These are phyloP conservation scores for Apostichopus californicus DNA, from an alignment of 35 echinoderm and acorn worm genomes.

Conservation along the genomic window DNA sequence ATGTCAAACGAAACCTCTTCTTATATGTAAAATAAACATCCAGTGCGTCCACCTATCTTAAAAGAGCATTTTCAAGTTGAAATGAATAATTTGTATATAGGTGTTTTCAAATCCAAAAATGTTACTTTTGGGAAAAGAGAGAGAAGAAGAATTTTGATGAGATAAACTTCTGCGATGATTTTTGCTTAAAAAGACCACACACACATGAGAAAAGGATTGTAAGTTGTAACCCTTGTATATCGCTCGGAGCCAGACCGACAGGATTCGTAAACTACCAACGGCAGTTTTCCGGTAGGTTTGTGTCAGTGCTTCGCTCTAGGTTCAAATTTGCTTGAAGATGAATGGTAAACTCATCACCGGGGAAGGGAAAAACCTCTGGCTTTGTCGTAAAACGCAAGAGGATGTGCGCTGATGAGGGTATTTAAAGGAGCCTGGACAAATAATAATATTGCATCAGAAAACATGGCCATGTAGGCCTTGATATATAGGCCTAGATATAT, in stretches of 20 bases:
- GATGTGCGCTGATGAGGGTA: too few species aligned
- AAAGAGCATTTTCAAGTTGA: too few species aligned
- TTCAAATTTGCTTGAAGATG: neutral
- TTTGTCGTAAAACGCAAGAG: neutral
- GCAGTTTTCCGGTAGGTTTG: neutral
- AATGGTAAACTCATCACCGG: neutral
- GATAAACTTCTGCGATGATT: neutral
- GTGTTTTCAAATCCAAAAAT: too few species aligned
- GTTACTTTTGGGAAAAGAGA: neutral
- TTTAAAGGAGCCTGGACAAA: too few species aligned
- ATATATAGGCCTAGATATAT: too few species aligned
- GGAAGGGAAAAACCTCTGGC: neutral
- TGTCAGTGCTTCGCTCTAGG: neutral
- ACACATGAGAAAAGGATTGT: neutral
- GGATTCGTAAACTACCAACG: neutral
- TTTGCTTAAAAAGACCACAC: conserved; percentile 1
- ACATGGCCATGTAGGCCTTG: too few species aligned
- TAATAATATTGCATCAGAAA: too few species aligned
- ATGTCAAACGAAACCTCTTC: too few species aligned
- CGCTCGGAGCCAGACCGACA: neutral
- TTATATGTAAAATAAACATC: too few species aligned
- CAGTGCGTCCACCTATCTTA: too few species aligned
- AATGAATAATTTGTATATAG: too few species aligned
- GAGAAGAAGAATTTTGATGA: conserved; percentile 3
- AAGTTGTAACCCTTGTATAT: neutral